Percentiles rank a stretch among this genome's conserved stretches.
phyloP scores from a whole-genome alignment of 1,140 invertebrate species.

The Bombus impatiens region DNA sequence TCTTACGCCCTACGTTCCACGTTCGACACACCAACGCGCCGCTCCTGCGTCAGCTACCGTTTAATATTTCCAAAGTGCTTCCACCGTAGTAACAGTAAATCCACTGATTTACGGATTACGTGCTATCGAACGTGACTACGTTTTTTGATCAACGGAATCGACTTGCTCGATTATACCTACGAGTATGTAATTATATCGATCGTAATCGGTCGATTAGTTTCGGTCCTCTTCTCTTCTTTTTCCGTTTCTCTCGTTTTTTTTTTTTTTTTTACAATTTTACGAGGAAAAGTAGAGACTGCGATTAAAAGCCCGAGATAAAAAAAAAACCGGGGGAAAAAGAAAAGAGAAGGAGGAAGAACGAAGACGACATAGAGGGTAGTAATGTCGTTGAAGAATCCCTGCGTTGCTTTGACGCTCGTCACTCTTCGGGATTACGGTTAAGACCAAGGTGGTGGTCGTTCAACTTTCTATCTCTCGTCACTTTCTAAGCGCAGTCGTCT shows the following conservation, averaged over 20 bases:
- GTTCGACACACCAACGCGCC: constrained; percentile 31
- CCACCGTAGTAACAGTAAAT: constrained; percentile 65
- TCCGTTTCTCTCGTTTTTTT: too few relatives aligned
- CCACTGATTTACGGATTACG: constrained; percentile 71
- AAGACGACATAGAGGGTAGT: neutral
- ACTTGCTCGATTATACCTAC: neutral
- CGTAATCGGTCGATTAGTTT: neutral
- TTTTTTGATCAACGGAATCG: neutral
- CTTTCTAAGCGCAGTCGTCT: constrained; percentile 27
- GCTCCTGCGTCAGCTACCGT: constrained; percentile 37
- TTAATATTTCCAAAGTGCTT: constrained; percentile 79
- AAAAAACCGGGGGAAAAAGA: neutral
- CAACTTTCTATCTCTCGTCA: constrained; percentile 17
- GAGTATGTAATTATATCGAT: neutral
- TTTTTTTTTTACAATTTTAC: neutral
- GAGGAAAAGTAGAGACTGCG: neutral
- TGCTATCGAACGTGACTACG: neutral
- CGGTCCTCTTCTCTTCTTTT: too few relatives aligned
- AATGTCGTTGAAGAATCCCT: constrained; percentile 28
- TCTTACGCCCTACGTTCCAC: constrained; percentile 66
- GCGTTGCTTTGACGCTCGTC: constrained; percentile 32
- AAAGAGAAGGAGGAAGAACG: neutral
- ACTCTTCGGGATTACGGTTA: constrained; percentile 39
- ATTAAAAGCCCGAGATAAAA: neutral
- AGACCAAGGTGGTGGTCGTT: constrained; percentile 39